phyloP scores from a whole-genome alignment of 2,888 invertebrate genomes.

The Pheosia gnoma region DNA sequence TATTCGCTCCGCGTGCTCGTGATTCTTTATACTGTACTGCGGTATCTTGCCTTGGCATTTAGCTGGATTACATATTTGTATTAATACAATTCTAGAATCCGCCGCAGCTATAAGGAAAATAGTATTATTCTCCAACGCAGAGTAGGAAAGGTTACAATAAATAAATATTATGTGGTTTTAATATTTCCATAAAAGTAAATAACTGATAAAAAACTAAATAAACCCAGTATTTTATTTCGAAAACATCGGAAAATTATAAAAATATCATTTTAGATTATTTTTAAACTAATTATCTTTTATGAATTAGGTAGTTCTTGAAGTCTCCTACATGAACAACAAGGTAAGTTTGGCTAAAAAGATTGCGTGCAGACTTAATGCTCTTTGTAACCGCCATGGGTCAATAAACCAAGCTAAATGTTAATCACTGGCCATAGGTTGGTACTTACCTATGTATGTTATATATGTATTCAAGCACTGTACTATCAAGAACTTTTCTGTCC shows the following conservation, averaged over 20 bases:
- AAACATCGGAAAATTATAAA: no score
- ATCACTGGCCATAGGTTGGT: conserved; percentile 13
- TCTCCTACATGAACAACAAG: conserved; percentile 13
- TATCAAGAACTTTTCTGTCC: no score
- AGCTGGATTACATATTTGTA: conserved; percentile 24
- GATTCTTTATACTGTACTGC: conserved; percentile 41
- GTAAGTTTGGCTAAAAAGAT: conserved; percentile 20
- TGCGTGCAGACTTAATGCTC: conserved; percentile 36
- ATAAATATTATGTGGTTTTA: background rate
- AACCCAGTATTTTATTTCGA: no score
- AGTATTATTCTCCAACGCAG: background rate
- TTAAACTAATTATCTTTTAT: no score
- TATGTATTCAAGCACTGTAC: conserved; percentile 2
- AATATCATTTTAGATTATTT: no score
- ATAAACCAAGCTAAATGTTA: conserved; percentile 32
- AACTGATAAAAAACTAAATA: no score
- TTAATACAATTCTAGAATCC: conserved; percentile 8
- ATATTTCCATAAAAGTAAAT: no score
- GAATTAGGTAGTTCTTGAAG: background rate
- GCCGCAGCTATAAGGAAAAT: background rate
- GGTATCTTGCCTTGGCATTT: conserved; percentile 73
- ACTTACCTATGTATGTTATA: no score
- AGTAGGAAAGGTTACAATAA: conserved; percentile 2
- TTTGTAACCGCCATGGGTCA: conserved; percentile 38
- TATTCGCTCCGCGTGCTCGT: conserved; percentile 63